Evolutionary conservation across 23 tunicate genomes (phyloP).

Genomic region (Ciona savignyi): DNA sequence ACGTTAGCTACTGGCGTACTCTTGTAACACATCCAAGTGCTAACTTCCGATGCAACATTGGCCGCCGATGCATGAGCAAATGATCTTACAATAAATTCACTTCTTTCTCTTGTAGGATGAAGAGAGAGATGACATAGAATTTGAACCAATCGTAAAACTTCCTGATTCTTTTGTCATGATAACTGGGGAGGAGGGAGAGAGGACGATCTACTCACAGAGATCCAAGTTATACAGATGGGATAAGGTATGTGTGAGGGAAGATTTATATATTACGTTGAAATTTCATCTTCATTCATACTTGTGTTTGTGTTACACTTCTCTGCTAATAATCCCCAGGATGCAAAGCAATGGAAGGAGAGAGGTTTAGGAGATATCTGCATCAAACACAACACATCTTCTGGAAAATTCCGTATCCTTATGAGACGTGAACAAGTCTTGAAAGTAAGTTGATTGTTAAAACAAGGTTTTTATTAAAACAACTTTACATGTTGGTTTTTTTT

Average conservation of each 20-base stretch:
- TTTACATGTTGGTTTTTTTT: too few relatives aligned
- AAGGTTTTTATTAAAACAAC: too few relatives aligned
- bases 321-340: too few relatives aligned
- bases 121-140: conserved; percentile 44
- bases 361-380: conserved; percentile 85
- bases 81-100: background rate
- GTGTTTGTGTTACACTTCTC: too few relatives aligned
- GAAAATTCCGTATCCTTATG: conserved; percentile 66
- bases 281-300: background rate
- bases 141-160: conserved; percentile 60
- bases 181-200: conserved; percentile 87
- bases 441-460: too few relatives aligned
- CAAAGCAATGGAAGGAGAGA: conserved; percentile 91
- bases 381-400: conserved; percentile 21
- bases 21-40: too few relatives aligned
- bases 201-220: conserved; percentile 43
- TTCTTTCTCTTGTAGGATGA: too few relatives aligned
- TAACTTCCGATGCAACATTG: too few relatives aligned
- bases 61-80: too few relatives aligned
- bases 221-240: conserved; percentile 69
- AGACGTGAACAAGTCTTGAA: conserved; percentile 89
- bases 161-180: conserved; percentile 29
- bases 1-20: too few relatives aligned
- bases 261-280: background rate
- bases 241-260: conserved; percentile 13